Conservation (phyloP, 2,797 vertebrate species). For the Acanthopagrus latus region DNA sequence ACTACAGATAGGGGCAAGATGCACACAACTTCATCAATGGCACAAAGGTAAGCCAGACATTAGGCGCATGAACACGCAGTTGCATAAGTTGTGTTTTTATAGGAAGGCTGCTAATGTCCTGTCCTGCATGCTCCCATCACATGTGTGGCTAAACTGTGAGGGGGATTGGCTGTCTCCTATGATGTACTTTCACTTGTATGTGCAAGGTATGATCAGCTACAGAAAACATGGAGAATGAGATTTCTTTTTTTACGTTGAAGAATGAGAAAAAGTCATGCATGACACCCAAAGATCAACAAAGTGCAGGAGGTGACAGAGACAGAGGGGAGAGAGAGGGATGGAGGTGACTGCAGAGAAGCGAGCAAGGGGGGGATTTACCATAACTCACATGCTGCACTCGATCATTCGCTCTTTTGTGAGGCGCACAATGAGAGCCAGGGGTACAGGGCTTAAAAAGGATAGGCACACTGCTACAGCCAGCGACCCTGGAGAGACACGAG, state of each 20-base stretch:
- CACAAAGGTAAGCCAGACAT: not conserved
- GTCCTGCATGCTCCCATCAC: slow-evolving; percentile 1
- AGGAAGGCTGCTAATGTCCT: not conserved
- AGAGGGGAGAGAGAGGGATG: slow-evolving; percentile 41
- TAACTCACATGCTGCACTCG: slow-evolving; percentile 83
- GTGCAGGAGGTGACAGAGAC: slow-evolving; percentile 21
- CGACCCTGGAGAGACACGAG: slow-evolving; percentile 59
- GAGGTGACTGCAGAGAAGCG: slow-evolving; percentile 52
- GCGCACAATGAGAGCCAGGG: slow-evolving; percentile 79
- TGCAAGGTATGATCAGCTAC: slow-evolving; percentile 12
- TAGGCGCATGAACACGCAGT: not conserved
- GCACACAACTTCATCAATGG: not conserved
- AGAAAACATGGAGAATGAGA: not conserved
- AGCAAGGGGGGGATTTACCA: slow-evolving; percentile 71
- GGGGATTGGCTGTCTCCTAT: not conserved
- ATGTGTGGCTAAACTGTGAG: not conserved
- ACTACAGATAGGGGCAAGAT: not conserved
- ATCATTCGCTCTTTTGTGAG: slow-evolving; percentile 87
- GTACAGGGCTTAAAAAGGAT: slow-evolving; percentile 82
- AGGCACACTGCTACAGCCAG: slow-evolving; percentile 52
- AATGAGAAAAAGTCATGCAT: slow-evolving; percentile 6
- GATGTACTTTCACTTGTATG: not conserved
- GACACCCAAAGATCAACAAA: slow-evolving; percentile 12
- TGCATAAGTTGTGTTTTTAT: not conserved
- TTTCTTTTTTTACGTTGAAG: too few relatives aligned